These are phyloP conservation scores for Plagodis pulveraria DNA, from an alignment of 2,888 invertebrate species.

Conservation along the genomic window DNA sequence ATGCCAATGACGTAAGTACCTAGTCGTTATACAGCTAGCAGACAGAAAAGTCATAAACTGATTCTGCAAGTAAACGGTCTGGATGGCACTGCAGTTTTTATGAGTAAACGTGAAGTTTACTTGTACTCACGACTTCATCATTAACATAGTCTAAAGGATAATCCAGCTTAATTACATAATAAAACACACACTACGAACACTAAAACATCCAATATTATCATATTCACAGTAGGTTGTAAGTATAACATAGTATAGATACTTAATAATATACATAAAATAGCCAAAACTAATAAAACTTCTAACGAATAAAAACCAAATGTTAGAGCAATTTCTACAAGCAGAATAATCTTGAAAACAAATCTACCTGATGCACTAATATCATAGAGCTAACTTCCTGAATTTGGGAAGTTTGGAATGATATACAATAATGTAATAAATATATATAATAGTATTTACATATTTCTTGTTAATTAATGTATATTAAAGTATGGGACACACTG, in stretches of 20 bases:
- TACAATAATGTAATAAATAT: slow-evolving; percentile 31
- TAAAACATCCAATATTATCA: slow-evolving; percentile 35
- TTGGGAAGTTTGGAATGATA: slow-evolving; percentile 58
- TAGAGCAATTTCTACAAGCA: slow-evolving; percentile 60
- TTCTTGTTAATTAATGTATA: slow-evolving; percentile 33
- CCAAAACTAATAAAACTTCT: slow-evolving; percentile 70
- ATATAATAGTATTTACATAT: slow-evolving; percentile 29
- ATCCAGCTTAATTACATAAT: too few relatives aligned
- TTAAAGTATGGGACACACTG: slow-evolving; percentile 45
- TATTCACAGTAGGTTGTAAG: slow-evolving; percentile 31
- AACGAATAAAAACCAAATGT: slow-evolving; percentile 34
- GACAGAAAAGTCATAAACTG: too few relatives aligned
- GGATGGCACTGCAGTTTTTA: too few relatives aligned
- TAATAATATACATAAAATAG: slow-evolving; percentile 73
- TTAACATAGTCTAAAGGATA: too few relatives aligned
- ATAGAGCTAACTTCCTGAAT: slow-evolving; percentile 58
- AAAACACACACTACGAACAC: slow-evolving; percentile 44
- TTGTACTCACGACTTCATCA: too few relatives aligned
- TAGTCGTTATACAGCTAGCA: too few relatives aligned
- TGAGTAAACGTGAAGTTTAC: too few relatives aligned
- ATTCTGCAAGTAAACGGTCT: too few relatives aligned
- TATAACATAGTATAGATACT: slow-evolving; percentile 9
- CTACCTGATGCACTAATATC: slow-evolving; percentile 35
- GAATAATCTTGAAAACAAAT: slow-evolving; percentile 32
- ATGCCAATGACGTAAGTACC: too few relatives aligned